Base-by-base conservation (phyloP, 2,113 vertebrate species). In the Colossoma macropomum region DNA sequence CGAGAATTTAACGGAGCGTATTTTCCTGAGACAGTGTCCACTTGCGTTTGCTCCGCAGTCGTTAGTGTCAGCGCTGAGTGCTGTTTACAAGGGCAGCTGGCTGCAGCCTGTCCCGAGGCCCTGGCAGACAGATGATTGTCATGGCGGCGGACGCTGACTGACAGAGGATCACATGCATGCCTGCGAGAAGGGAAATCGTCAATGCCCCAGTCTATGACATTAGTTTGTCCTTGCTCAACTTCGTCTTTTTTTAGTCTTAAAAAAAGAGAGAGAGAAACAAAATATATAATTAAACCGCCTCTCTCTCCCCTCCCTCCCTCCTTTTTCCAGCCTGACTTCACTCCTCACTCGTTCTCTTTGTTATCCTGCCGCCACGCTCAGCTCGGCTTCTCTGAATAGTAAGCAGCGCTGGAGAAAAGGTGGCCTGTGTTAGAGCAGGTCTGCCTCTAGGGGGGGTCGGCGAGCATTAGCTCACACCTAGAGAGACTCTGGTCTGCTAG, bases 201-300 rank as follows among this genome's bases (percentile, higher is more conserved):
- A 93, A 89, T 78, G 93, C 94, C 93, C 90, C 91, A 94, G 92
- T 93, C 92, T 89, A 86, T 95, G 94, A 95, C 94, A 95, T 95
- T 95, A 94, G 90, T 93, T 92, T 92, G 94, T 95, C 94, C 94
- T 95, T 95, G 93, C 94, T 94, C 91, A 93, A 94, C 93, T 92
- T 86, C 81, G 7, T 50, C 79, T 88, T 88, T 86, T 90, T 94
- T 91, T 88, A 89, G 86, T 91, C 87, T 69, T 89, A 90, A 89
- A 89, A 84, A 91, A 88, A 91, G 15, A 27, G 59, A 62, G 89
- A 91, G 85, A 86, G 65, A 83, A 89, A 83, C 41, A 70, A 80
- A 89, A 86, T 87, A 88, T 80, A 87, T 87, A 78, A 87, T 77
- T 86, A 86, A 82, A 83, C 72, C 85, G 83, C 75, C 81, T 87